Percentiles rank a stretch among this genome's conserved stretches.
Conservation (phyloP, 2,113 vertebrate species). For the Sterrhoptilus dennistouni region DNA sequence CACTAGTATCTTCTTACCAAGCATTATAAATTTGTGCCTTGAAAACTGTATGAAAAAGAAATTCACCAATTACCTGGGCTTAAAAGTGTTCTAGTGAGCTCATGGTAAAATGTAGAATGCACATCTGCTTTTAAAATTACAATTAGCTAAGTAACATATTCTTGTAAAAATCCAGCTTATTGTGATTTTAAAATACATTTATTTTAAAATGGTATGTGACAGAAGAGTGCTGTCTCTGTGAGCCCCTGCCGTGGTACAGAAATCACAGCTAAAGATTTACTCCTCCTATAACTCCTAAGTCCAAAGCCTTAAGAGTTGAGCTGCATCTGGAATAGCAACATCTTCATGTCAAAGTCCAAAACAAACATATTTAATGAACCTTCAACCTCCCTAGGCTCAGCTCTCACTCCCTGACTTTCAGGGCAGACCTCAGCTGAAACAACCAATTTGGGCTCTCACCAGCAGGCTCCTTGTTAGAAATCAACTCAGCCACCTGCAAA, state of each 20-base stretch:
- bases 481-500: neutral
- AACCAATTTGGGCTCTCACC: neutral
- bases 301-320: neutral
- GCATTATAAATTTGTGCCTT: neutral
- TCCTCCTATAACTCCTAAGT: neutral
- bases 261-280: neutral
- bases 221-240: neutral
- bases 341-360: constrained; percentile 10
- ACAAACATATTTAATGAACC: constrained; percentile 29
- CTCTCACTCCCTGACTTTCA: neutral
- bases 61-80: neutral
- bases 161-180: neutral
- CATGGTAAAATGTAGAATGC: neutral
- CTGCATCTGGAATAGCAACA: neutral
- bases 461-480: neutral
- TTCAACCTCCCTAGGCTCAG: neutral
- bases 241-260: neutral
- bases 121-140: neutral
- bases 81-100: neutral
- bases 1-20: neutral
- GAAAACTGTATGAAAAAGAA: neutral
- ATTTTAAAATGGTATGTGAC: neutral
- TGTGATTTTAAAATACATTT: neutral
- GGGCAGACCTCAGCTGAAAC: neutral
- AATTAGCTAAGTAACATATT: neutral